Base-by-base conservation (phyloP, 2,113 vertebrate species). In the Camelus dromedarius region DNA sequence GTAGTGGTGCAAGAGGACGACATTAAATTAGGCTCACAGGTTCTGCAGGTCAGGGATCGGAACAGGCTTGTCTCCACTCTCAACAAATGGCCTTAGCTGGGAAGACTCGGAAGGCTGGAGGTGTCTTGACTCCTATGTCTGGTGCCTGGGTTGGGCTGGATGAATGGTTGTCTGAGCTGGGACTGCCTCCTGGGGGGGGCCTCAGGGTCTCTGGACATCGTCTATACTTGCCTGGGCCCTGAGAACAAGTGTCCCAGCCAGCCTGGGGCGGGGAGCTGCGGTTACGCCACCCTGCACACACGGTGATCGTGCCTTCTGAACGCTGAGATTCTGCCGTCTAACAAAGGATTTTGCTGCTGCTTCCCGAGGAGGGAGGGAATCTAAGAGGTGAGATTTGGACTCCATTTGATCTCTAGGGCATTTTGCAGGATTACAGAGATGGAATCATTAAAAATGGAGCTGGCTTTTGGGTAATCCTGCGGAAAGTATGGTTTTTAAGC, bases 111-210 rank as follows among this genome's bases (percentile, higher is more conserved):
- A 58, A 42, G 54, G 26, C 64, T 10, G 2, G 30, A 8, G 46
- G 38, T 0, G 2, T 69, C 48, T 81, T 76, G 35, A 6, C 26
- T 67, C 20, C 10, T 10, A 19, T 3, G 11, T 14, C 0, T 0
- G 62, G 42, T 60, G 50, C 66, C 60, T 42, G 54, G 32, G 4
- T 58, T 50, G 28, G 30, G 22, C 9, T 72, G 73, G 16, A 8
- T 4, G 18, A 87, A 35, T 35, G 62, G 48, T 0, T 0, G n/a
- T n/a, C 9, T 48, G 16, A 13, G 76, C 15, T 38, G 35, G 67
- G 58, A 64, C 18, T 20, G 30, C 16, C 38, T 58, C 35, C 6
- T 6, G 18, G 26, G 38, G 9, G 12, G 14, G 2, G 24, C 32
- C 70, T 54, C 3, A 4, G 52, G 18, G n/a, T 38, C 6, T 1